These are phyloP conservation scores for Crambe crambe DNA, from an alignment of 37 sponge, comb jelly and placozoan species.

Conservation along the genomic window DNA sequence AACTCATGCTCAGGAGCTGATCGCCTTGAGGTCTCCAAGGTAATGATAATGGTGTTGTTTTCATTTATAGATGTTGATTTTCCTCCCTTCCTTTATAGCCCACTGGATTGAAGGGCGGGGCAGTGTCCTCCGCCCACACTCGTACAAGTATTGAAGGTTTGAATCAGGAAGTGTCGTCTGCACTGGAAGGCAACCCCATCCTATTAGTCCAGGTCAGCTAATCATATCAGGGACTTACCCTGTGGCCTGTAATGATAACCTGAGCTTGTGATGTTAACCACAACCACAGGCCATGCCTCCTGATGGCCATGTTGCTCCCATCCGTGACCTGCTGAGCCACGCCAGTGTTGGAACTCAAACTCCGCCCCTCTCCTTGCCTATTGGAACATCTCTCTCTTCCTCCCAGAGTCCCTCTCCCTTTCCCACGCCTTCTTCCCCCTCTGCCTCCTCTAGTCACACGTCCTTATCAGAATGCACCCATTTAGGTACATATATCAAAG, in stretches of 20 bases:
- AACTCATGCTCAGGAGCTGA: conserved; percentile 39
- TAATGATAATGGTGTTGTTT: neutral
- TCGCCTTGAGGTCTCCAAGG: conserved; percentile 16
- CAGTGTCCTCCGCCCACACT: conserved; percentile 10
- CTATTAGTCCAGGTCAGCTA: neutral
- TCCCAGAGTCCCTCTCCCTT: conserved; percentile 9
- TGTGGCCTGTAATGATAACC: too few relatives aligned
- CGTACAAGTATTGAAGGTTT: conserved; percentile 59
- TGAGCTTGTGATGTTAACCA: too few relatives aligned
- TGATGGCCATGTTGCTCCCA: conserved; percentile 55
- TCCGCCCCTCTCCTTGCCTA: conserved; percentile 21
- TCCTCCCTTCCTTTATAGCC: neutral
- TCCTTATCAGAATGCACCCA: neutral
- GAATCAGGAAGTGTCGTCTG: conserved; percentile 65
- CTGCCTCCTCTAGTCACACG: neutral
- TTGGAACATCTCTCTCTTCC: neutral
- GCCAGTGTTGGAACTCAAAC: neutral
- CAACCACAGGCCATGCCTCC: conserved; percentile 35
- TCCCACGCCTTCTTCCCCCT: conserved; percentile 10
- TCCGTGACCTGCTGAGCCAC: conserved; percentile 25
- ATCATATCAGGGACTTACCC: neutral
- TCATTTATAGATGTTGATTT: neutral
- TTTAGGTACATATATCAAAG: too few relatives aligned
- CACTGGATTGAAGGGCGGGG: neutral
- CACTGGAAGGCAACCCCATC: conserved; percentile 36